phyloP scores from a whole-genome alignment of 2,113 vertebrate genomes.

The Strix uralensis region DNA sequence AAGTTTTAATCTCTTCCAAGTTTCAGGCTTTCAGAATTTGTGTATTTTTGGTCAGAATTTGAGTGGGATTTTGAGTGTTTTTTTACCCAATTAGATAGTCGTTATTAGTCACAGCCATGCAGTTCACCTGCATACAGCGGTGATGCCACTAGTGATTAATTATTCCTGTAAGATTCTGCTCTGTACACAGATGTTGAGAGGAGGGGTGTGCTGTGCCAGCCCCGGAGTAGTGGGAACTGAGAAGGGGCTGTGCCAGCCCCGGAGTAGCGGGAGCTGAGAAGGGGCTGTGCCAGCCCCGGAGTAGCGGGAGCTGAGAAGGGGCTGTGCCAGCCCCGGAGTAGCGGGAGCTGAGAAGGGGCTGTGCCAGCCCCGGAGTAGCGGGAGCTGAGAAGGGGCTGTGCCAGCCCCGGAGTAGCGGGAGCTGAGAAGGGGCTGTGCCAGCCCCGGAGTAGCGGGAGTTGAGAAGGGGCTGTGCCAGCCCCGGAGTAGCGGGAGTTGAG shows the following conservation, averaged over 20 bases:
- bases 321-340: too few relatives aligned
- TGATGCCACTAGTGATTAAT: not conserved
- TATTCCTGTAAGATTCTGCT: not conserved
- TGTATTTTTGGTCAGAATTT: not conserved
- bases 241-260: too few relatives aligned
- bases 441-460: too few relatives aligned
- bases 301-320: too few relatives aligned
- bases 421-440: not conserved
- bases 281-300: not conserved
- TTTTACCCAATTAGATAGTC: not conserved
- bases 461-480: too few relatives aligned
- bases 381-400: too few relatives aligned
- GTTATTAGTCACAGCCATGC: not conserved
- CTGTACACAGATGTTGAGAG: not conserved
- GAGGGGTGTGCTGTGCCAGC: not conserved
- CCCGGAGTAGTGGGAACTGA: too few relatives aligned
- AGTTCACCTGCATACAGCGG: not conserved
- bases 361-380: not conserved
- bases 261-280: too few relatives aligned
- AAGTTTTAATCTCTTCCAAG: not conserved
- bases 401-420: too few relatives aligned
- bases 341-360: not conserved
- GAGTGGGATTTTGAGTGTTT: not conserved
- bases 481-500: too few relatives aligned
- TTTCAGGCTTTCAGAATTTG: not conserved